Percentiles rank a stretch among this genome's conserved stretches.
phyloP scores from a whole-genome alignment of 2,888 invertebrate genomes.

The Selenia dentaria region DNA sequence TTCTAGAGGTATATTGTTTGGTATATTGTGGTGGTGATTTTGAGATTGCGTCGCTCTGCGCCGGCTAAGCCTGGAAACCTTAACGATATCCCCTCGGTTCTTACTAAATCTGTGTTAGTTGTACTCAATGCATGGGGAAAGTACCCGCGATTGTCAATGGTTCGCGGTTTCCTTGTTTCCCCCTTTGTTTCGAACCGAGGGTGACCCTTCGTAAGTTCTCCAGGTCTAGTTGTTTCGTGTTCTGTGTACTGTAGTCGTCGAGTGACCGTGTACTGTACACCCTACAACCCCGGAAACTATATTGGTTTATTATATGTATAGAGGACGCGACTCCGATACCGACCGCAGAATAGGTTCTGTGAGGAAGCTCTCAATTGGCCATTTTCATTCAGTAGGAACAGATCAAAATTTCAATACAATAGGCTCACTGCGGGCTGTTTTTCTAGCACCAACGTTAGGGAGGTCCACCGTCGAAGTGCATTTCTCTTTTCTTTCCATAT shows the following conservation, averaged over 20 bases:
- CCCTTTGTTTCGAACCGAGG: slow-evolving; percentile 1
- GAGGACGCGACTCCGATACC: slow-evolving; percentile 70
- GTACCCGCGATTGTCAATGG: not conserved
- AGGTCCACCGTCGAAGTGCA: slow-evolving; percentile 76
- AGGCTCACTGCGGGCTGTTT: slow-evolving; percentile 86
- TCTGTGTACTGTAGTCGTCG: slow-evolving; percentile 82
- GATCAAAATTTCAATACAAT: slow-evolving; percentile 63
- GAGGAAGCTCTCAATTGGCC: slow-evolving; percentile 82
- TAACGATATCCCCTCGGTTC: slow-evolving; percentile 14
- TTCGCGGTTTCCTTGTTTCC: not conserved
- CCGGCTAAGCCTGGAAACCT: slow-evolving; percentile 23
- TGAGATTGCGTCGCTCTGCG: slow-evolving; percentile 16
- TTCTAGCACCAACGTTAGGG: slow-evolving; percentile 88
- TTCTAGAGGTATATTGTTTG: slow-evolving; percentile 2
- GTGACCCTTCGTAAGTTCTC: slow-evolving; percentile 19
- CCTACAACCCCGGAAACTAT: slow-evolving; percentile 80
- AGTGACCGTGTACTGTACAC: slow-evolving; percentile 77
- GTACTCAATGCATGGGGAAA: not conserved
- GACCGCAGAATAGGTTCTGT: slow-evolving; percentile 85
- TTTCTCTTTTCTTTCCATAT: slow-evolving; percentile 85
- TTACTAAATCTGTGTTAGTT: not conserved
- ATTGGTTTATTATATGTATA: slow-evolving; percentile 83
- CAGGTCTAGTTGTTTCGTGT: slow-evolving; percentile 65
- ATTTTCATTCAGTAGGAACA: slow-evolving; percentile 74
- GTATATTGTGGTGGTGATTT: slow-evolving; percentile 1